Percentiles rank a stretch among this genome's conserved stretches.
Conservation (phyloP, 2,888 invertebrate genomes). For the Leptopilina syphax region DNA sequence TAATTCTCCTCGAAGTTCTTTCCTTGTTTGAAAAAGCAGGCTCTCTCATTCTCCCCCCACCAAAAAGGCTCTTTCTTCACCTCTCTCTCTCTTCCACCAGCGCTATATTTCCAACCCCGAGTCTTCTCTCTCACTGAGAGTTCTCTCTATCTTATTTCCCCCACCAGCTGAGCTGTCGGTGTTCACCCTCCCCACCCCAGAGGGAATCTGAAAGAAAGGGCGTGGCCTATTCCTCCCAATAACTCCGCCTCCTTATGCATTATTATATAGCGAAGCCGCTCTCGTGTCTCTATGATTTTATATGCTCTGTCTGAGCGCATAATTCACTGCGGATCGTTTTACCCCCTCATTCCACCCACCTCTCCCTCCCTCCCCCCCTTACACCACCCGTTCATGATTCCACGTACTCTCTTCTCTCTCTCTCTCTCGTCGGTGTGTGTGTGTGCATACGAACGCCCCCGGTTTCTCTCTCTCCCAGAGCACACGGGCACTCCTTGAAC, state of each 20-base stretch:
- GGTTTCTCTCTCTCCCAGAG: slow-evolving; percentile 42
- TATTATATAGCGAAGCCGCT: slow-evolving; percentile 72
- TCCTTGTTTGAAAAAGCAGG: slow-evolving; percentile 9
- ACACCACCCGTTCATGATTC: not conserved
- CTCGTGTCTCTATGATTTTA: slow-evolving; percentile 75
- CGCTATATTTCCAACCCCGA: slow-evolving; percentile 10
- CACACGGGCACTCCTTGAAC: slow-evolving; percentile 39
- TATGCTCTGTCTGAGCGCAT: slow-evolving; percentile 69
- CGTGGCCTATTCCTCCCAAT: slow-evolving; percentile 66
- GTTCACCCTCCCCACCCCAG: slow-evolving; percentile 56
- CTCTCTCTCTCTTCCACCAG: slow-evolving; percentile 35
- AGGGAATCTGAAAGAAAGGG: slow-evolving; percentile 58
- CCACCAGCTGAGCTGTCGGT: slow-evolving; percentile 38
- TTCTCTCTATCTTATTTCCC: slow-evolving; percentile 39
- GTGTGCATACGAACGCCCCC: slow-evolving; percentile 45
- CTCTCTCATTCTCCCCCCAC: slow-evolving; percentile 31
- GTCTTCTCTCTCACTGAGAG: not conserved
- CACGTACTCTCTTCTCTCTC: not conserved
- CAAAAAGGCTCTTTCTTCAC: slow-evolving; percentile 21
- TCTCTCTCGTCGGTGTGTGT: no score
- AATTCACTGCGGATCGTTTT: slow-evolving; percentile 55
- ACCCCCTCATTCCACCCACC: slow-evolving; percentile 18
- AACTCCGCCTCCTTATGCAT: slow-evolving; percentile 75
- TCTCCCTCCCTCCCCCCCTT: no score
- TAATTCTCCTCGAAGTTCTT: slow-evolving; percentile 54